Evolutionary conservation across 2,113 vertebrate genomes (phyloP).

Genomic region (Sebastes schlegelii): DNA sequence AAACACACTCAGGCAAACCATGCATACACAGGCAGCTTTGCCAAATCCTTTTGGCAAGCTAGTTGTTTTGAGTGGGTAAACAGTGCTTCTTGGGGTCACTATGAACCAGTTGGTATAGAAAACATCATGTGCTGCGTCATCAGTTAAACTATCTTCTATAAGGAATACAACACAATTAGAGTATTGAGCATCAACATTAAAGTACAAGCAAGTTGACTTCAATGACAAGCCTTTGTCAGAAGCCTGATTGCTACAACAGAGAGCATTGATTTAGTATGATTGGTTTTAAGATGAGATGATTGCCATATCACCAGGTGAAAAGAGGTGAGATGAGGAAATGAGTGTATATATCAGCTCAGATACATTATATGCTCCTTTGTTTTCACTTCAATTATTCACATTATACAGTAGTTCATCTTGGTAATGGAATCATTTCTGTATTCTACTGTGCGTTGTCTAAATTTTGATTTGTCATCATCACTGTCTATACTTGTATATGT

Average conservation of each 20-base stretch:
- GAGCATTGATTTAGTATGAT: not conserved
- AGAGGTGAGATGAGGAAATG: not conserved
- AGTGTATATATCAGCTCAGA: not conserved
- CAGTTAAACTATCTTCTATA: not conserved
- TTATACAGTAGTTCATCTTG: not conserved
- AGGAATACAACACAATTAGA: not conserved
- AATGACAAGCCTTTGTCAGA: not conserved
- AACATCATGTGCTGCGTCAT: constrained; percentile 12
- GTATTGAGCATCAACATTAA: not conserved
- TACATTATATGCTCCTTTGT: not conserved
- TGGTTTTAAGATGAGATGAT: not conserved
- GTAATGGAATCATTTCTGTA: not conserved
- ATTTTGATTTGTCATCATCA: not conserved
- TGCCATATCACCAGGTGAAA: not conserved
- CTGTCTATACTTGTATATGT: not conserved
- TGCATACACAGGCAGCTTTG: constrained; percentile 47
- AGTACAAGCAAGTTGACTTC: not conserved
- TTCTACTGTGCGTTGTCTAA: not conserved
- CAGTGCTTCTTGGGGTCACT: constrained; percentile 30
- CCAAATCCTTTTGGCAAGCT: constrained; percentile 61
- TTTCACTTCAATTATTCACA: not conserved
- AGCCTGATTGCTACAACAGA: not conserved
- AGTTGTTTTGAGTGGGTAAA: constrained; percentile 52
- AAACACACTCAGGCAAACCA: constrained; percentile 35
- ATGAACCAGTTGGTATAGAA: constrained; percentile 29